phyloP scores from a whole-genome alignment of 1,140 invertebrate genomes.

The Lucilia cuprina region DNA sequence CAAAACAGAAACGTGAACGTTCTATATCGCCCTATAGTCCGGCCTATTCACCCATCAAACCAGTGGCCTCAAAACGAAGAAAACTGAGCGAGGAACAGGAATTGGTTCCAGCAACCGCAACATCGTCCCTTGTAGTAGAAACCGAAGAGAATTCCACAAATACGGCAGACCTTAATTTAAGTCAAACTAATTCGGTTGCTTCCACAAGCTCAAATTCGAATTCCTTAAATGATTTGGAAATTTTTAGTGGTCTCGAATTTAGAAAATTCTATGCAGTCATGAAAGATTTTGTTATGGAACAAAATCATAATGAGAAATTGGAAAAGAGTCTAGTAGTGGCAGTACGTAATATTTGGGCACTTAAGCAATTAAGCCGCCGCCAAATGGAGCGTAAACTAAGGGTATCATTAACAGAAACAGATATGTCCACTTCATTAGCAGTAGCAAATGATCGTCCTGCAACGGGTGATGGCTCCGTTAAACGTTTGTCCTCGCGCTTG shows the following conservation, averaged over 20 bases:
- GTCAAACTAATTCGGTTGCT: neutral
- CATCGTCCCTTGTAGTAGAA: neutral
- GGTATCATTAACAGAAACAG: neutral
- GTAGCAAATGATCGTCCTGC: neutral
- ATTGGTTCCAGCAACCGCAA: conserved; percentile 11
- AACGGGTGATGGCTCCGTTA: conserved; percentile 38
- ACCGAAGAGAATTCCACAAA: neutral
- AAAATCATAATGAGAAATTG: conserved; percentile 34
- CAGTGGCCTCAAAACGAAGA: conserved; percentile 2
- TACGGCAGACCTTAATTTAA: neutral
- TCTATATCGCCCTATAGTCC: conserved; percentile 53
- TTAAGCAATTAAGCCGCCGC: conserved; percentile 36
- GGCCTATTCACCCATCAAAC: conserved; percentile 52
- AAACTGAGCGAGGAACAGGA: conserved; percentile 29
- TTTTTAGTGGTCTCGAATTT: conserved; percentile 26
- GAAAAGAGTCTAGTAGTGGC: conserved; percentile 32
- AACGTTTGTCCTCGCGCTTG: conserved; percentile 50
- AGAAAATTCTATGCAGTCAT: conserved; percentile 30
- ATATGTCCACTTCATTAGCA: neutral
- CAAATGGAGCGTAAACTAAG: conserved; percentile 33
- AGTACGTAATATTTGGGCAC: conserved; percentile 38
- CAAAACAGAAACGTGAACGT: conserved; percentile 48
- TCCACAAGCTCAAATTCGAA: neutral
- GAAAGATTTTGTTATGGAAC: conserved; percentile 38
- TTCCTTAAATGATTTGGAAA: conserved; percentile 20